phyloP scores from a whole-genome alignment of 2,797 vertebrate genomes.

The Aldrovandia affinis region DNA sequence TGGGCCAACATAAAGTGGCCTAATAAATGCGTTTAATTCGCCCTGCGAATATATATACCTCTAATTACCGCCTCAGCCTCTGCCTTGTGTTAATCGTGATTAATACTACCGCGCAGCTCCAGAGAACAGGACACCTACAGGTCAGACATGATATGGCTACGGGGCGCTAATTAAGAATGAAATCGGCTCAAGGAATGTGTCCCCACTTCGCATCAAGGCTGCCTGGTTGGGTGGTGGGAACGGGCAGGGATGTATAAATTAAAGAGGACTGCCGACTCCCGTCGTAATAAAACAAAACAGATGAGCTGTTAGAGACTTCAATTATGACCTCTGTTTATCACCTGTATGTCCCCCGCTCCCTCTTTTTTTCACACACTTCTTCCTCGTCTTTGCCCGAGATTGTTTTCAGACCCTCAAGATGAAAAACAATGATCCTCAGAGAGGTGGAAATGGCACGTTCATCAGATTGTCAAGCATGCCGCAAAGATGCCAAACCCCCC shows the following conservation, averaged over 20 bases:
- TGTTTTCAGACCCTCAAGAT: not conserved
- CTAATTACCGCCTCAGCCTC: not conserved
- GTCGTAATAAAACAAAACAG: not conserved
- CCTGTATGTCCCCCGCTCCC: not conserved
- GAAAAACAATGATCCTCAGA: not conserved
- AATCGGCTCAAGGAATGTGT: slow-evolving; percentile 12
- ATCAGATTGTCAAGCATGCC: not conserved
- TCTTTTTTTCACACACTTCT: not conserved
- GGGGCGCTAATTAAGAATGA: slow-evolving; percentile 8
- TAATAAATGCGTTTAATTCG: not conserved
- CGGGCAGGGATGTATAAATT: not conserved
- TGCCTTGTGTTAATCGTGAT: not conserved
- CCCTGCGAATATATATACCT: not conserved
- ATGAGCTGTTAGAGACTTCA: not conserved
- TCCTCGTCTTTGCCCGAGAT: not conserved
- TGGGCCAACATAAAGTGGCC: not conserved
- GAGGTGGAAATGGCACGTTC: not conserved
- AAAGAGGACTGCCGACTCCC: not conserved
- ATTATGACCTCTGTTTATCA: not conserved
- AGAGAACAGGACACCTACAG: not conserved
- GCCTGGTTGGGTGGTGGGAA: not conserved
- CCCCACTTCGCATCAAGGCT: not conserved
- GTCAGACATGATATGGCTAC: not conserved
- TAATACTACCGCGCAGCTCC: not conserved
- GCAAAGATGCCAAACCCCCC: not conserved